A percentile compares a stretch with the other conserved stretches of the same genome.
These are phyloP conservation scores for Rafetus swinhoei DNA, from an alignment of 2,113 vertebrate species.

Conservation along the genomic window DNA sequence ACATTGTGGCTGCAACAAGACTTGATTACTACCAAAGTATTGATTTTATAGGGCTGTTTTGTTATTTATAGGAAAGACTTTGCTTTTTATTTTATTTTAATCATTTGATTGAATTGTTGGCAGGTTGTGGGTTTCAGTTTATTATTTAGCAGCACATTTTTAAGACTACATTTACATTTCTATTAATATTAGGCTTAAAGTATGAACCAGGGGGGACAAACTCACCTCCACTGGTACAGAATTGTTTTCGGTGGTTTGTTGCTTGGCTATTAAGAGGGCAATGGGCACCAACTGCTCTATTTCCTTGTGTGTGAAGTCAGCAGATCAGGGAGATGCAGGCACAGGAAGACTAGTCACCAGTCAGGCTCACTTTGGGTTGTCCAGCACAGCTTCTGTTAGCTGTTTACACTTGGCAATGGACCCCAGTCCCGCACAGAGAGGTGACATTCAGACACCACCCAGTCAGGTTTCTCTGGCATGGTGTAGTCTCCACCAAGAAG, in stretches of 20 bases:
- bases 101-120: not conserved
- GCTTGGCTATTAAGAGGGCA: not conserved
- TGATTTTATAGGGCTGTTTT: not conserved
- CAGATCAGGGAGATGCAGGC: not conserved
- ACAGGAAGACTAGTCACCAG: not conserved
- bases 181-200: not conserved
- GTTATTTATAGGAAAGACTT: not conserved
- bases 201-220: not conserved
- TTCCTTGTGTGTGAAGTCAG: not conserved
- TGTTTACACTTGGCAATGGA: not conserved
- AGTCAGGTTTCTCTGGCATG: not conserved
- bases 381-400: not conserved
- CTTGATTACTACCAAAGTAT: not conserved
- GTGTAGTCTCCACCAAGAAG: not conserved
- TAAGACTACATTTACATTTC: not conserved
- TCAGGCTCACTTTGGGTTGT: not conserved
- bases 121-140: not conserved
- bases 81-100: not conserved
- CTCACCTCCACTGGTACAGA: not conserved
- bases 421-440: not conserved
- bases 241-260: not conserved
- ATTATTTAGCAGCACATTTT: not conserved
- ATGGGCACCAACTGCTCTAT: not conserved
- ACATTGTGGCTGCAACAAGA: rapidly evolving
- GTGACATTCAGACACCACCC: not conserved